Conservation (phyloP, 2,797 vertebrate species). For the Hoplostethus atlanticus region DNA sequence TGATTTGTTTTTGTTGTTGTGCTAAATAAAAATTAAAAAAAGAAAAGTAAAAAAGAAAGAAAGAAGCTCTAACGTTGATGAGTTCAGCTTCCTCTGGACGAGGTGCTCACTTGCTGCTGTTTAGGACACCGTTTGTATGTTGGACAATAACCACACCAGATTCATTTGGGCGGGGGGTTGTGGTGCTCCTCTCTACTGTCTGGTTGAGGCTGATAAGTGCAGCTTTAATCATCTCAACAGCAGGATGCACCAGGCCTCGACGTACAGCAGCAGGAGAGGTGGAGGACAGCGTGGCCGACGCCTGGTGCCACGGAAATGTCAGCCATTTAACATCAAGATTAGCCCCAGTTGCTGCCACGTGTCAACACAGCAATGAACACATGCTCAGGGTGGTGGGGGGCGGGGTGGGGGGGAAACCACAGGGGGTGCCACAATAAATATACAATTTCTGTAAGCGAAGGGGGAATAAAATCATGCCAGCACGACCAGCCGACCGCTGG, state of each 20-base stretch:
- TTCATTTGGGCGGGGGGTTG: not conserved
- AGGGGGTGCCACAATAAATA: conserved; percentile 47
- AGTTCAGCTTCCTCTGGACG: too few relatives aligned
- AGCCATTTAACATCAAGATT: conserved; percentile 78
- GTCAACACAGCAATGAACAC: conserved; percentile 82
- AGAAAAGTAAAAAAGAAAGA: too few relatives aligned
- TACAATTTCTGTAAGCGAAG: conserved; percentile 34
- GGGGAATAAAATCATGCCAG: conserved; percentile 32
- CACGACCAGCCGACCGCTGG: not conserved
- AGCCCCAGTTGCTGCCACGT: conserved; percentile 75
- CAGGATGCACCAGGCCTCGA: not conserved
- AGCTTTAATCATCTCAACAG: conserved; percentile 8
- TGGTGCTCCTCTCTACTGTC: not conserved
- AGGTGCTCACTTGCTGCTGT: too few relatives aligned
- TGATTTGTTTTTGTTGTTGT: too few relatives aligned
- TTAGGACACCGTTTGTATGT: too few relatives aligned
- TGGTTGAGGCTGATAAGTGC: not conserved
- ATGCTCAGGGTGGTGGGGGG: conserved; percentile 62
- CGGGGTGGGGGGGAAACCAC: conserved; percentile 3
- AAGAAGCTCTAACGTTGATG: too few relatives aligned
- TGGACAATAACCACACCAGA: too few relatives aligned
- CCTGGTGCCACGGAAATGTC: conserved; percentile 70
- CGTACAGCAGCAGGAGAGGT: conserved; percentile 11
- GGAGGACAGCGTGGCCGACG: conserved; percentile 8
- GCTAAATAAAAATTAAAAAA: too few relatives aligned